Evolutionary conservation across 1,140 invertebrate genomes (phyloP), one percentile per base, ranked within the genome.

Genomic region (Vanessa tameamea): DNA sequence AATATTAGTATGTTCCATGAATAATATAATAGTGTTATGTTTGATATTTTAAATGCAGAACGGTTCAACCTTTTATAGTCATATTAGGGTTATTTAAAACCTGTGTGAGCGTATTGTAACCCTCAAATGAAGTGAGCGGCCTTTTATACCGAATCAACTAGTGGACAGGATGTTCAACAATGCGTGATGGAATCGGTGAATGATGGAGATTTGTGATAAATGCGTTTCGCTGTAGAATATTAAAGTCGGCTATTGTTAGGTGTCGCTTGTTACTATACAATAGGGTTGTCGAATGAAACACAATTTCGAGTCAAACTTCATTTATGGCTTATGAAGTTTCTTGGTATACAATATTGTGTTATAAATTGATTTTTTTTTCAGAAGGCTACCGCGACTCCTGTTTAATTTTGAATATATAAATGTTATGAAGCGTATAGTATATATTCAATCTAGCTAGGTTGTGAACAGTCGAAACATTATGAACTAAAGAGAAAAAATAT

Each of bases 101-200:
- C 59, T 73, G 64, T 73, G 23, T 53, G 65, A 63, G 65, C 20
- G 47, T 53, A 73, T 77, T 78, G 76, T 78, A 79, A 79, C 72
- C 74, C 73, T 82, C 77, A 78, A 82, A 82, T 83, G 78, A 75
- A 80, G 78, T 75, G 77, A 74, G 72, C 64, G 76, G 82, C 65
- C 71, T 64, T 77, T 76, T 76, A 67, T 73, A 55, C 71, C 59
- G 57, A 61, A 14, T n/a, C 9, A 64, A 48, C 47, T 26, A 51
- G 65, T 63, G 47, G 72, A 68, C 65, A 31, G 48, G 67, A 74
- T 70, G 71, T 64, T 68, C 53, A 69, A 76, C 75, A 73, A 59
- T 61, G 70, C 69, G 65, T 72, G 70, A 76, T 76, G 57, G 69
- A 72, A 64, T 69, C 70, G 63, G 55, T 72, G 69, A 64, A 48